Conservation (phyloP, 35 echinoderm and acorn worm genomes). For the Ophiothrix spiculata region DNA sequence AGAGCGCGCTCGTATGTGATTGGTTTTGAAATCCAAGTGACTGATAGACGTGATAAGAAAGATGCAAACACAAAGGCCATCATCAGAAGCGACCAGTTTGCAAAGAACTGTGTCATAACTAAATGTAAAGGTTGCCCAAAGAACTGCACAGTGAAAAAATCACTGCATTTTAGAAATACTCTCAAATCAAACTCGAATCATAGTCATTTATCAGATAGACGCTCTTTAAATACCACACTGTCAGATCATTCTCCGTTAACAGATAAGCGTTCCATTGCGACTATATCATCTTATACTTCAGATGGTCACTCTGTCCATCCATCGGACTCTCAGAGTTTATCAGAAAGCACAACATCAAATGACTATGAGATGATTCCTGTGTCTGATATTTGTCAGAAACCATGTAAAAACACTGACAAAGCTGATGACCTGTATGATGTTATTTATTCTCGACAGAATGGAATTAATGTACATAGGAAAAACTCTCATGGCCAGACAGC, state of each 20-base stretch:
- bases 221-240: too few relatives aligned
- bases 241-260: too few relatives aligned
- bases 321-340: background rate
- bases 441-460: constrained; percentile 49
- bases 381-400: background rate
- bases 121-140: too few relatives aligned
- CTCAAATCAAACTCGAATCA: too few relatives aligned
- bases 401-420: background rate
- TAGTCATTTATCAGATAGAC: too few relatives aligned
- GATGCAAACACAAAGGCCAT: background rate
- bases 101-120: too few relatives aligned
- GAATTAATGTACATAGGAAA: constrained; percentile 74
- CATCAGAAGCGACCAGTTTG: background rate
- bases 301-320: background rate
- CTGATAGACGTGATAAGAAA: background rate
- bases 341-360: background rate
- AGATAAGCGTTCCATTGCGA: too few relatives aligned
- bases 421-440: background rate
- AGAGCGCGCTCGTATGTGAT: background rate
- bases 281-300: too few relatives aligned
- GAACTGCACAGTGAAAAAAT: too few relatives aligned
- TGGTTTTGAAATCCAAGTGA: background rate
- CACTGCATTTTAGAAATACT: too few relatives aligned
- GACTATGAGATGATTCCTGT: background rate
- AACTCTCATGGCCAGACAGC: constrained; percentile 91